Base-by-base conservation (phyloP, 2,888 invertebrate species). In the Harpagoxenus sublaevis region DNA sequence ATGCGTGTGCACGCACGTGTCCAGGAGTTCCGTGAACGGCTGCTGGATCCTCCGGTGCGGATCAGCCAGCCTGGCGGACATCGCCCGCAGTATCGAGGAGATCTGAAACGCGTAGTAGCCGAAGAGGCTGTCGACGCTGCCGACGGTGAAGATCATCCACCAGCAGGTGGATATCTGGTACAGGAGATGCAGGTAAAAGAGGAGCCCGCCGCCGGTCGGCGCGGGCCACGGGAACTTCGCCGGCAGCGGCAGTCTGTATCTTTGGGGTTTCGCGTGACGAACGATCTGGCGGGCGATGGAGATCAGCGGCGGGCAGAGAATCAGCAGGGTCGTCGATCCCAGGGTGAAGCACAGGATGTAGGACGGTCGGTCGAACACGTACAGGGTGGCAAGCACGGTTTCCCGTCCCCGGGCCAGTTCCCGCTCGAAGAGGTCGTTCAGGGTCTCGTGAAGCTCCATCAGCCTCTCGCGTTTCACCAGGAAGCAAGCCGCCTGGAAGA, bases 51-150 rank as follows among this genome's bases (percentile, higher is more conserved):
- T 51, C 8, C 9, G 9, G 6, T 62, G 75, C 2, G 87, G 48
- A 48, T 87, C 87, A 0, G 39, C 53, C 55, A 91, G 87, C 0
- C 87, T 77, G 42, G 70, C 71, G 0, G 89, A 77, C 42, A 92
- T 85, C 18, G 85, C 86, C 8, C 89, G 88, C 18, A 93, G 71
- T 42, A 91, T 85, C 2, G 91, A 90, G 1, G 87, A 81, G 70
- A 93, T 90, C 63, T 92, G 92, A 62, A 92, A 91, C 15, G 91
- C 53, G 53, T 91, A 91, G 15, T 89, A 86, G 10, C 92, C 91
- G 73, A 92, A 93, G 5, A 92, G 81, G 0, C 86, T 86, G 48
- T 93, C 93, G 4, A 89, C 86, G 0, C 90, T 87, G 9, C 81
- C 77, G 5, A 91, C 87, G 6, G 91, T 53, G 5, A 45, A 83